A percentile compares a stretch with the other conserved stretches of the same genome.
Conservation (phyloP, 2,888 invertebrate species). For the Camptogramma bilineatum region DNA sequence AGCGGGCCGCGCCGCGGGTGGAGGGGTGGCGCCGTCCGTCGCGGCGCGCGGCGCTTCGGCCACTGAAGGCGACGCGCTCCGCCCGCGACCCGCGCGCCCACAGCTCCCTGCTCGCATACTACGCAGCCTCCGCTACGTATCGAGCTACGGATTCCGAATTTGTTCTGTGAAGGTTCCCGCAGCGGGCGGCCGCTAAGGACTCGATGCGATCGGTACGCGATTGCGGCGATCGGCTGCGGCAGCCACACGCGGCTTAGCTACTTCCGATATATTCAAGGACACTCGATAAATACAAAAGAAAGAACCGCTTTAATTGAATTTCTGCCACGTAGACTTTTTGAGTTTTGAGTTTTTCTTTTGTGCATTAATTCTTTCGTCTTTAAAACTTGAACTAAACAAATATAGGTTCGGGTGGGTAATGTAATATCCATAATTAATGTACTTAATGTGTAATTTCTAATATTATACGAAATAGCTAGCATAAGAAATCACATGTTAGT, state of each 20-base stretch:
- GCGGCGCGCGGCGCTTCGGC: conserved; percentile 67
- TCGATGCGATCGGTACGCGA: conserved; percentile 71
- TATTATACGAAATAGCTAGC: too few relatives aligned
- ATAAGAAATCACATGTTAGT: too few relatives aligned
- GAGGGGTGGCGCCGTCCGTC: conserved; percentile 68
- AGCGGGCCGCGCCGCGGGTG: conserved; percentile 62
- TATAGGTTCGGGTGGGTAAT: too few relatives aligned
- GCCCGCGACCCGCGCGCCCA: conserved; percentile 54
- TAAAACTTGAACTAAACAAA: too few relatives aligned
- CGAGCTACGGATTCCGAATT: conserved; percentile 78
- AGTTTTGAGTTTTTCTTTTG: conserved; percentile 6
- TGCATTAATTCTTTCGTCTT: too few relatives aligned
- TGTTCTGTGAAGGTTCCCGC: conserved; percentile 61
- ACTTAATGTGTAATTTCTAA: too few relatives aligned
- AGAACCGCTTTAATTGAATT: conserved; percentile 13
- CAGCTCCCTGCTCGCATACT: conserved; percentile 65
- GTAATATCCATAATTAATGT: too few relatives aligned
- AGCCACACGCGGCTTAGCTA: not conserved
- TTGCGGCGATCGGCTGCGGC: conserved; percentile 16
- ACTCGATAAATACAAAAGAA: conserved; percentile 5
- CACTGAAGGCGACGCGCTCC: conserved; percentile 61
- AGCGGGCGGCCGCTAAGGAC: conserved; percentile 69
- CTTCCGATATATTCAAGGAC: conserved; percentile 24
- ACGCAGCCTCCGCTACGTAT: conserved; percentile 80
- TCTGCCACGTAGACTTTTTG: conserved; percentile 8